These are phyloP conservation scores for Heliconius sara DNA, from an alignment of 2,888 invertebrate genomes.

Conservation along the genomic window DNA sequence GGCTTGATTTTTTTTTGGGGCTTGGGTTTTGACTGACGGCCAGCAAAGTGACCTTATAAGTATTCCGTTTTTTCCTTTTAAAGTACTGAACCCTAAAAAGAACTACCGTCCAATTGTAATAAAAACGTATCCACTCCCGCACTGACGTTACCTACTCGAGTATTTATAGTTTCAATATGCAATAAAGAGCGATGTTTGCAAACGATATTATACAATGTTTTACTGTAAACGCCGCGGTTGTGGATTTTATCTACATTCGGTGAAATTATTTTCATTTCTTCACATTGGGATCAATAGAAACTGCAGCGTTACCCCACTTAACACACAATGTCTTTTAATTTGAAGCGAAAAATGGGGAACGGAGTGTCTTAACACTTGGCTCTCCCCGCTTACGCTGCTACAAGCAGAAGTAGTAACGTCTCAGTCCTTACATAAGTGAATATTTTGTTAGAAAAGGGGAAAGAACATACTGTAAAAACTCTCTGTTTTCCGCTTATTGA, in stretches of 20 bases:
- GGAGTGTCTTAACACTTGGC: background rate
- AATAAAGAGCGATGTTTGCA: background rate
- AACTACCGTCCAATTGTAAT: background rate
- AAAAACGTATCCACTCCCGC: background rate
- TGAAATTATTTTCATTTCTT: background rate
- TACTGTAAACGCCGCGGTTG: background rate
- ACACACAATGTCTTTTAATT: too few relatives aligned
- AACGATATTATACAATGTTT: slow-evolving; percentile 2
- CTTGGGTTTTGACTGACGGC: background rate
- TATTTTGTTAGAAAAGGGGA: too few relatives aligned
- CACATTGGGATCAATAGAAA: background rate
- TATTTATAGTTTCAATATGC: slow-evolving; percentile 14
- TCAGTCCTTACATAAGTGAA: background rate
- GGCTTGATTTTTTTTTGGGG: too few relatives aligned
- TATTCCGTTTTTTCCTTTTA: background rate
- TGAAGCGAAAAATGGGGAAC: background rate
- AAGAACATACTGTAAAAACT: too few relatives aligned
- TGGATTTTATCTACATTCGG: background rate
- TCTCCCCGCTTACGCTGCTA: background rate
- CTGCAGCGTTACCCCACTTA: too few relatives aligned
- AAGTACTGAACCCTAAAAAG: background rate
- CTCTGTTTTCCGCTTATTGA: too few relatives aligned
- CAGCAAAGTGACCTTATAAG: background rate
- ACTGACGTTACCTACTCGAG: background rate
- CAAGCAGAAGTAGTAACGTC: background rate